Percentiles rank a stretch among this genome's conserved stretches.
These are phyloP conservation scores for Drosophila suboccidentalis DNA, from an alignment of 2,888 invertebrate species.

Conservation along the genomic window DNA sequence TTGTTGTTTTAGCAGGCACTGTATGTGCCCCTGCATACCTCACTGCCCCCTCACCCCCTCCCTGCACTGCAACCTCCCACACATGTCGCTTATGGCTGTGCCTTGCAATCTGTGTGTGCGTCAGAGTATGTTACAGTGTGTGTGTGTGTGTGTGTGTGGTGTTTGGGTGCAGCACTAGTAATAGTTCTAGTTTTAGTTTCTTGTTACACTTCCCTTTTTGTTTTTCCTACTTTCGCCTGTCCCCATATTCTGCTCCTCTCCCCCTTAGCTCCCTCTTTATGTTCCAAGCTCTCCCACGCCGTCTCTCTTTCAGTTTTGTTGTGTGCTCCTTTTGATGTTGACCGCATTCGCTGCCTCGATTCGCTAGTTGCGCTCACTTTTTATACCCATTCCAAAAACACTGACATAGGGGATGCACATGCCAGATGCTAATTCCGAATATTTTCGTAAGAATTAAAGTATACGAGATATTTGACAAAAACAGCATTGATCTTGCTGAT, in stretches of 20 bases:
- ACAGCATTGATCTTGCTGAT: no score
- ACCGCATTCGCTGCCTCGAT: conserved; percentile 66
- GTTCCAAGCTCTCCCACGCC: not conserved
- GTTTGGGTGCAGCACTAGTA: conserved; percentile 39
- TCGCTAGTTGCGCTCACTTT: conserved; percentile 41
- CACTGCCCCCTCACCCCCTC: not conserved
- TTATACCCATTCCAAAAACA: not conserved
- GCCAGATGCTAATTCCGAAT: not conserved
- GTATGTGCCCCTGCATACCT: not conserved
- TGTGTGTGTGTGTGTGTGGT: conserved; percentile 17
- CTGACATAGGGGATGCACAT: not conserved
- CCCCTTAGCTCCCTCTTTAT: not conserved
- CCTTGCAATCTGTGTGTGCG: conserved; percentile 21
- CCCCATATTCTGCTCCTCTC: not conserved
- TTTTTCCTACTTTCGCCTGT: conserved; percentile 21
- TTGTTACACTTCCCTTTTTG: conserved; percentile 39
- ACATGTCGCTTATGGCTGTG: conserved; percentile 47
- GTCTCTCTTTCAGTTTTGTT: conserved; percentile 25
- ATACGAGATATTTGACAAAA: no score
- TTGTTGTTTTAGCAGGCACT: conserved; percentile 70
- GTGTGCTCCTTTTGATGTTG: conserved; percentile 68
- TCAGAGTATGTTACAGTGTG: not conserved
- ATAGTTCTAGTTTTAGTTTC: conserved; percentile 67
- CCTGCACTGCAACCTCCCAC: conserved; percentile 11
- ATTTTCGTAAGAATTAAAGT: not conserved